Evolutionary conservation across 2,113 vertebrate genomes (phyloP).

Genomic region (Dendrocopos noguchii): DNA sequence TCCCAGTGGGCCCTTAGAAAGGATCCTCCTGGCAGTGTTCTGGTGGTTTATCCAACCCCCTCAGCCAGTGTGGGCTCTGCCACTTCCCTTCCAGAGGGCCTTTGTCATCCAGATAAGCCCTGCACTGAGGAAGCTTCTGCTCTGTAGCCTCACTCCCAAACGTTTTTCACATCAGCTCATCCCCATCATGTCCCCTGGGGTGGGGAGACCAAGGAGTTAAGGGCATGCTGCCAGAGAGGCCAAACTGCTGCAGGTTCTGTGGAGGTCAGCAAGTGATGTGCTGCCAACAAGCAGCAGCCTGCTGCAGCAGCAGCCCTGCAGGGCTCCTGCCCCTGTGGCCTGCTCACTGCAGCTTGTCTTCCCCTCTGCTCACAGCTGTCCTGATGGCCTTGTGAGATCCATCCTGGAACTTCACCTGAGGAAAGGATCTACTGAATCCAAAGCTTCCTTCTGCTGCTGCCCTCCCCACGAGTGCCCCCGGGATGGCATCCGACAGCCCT

Average conservation of each 20-base stretch:
- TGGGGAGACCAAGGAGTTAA: background rate
- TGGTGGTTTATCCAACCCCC: background rate
- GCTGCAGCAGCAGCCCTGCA: background rate
- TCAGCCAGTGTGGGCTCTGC: background rate
- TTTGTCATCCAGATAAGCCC: slow-evolving; percentile 23
- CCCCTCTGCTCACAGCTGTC: background rate
- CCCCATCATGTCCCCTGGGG: background rate
- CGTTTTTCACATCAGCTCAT: background rate
- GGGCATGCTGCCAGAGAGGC: background rate
- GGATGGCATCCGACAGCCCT: slow-evolving; percentile 88
- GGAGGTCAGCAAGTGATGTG: background rate
- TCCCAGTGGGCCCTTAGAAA: background rate
- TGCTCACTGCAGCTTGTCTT: background rate
- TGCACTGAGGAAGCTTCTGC: background rate
- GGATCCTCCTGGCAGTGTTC: background rate
- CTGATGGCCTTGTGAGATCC: slow-evolving; percentile 66
- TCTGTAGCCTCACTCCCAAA: background rate
- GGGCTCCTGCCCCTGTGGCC: background rate
- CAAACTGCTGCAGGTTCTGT: background rate
- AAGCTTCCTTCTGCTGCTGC: slow-evolving; percentile 5
- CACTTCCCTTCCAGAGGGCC: slow-evolving; percentile 4
- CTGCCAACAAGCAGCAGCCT: background rate
- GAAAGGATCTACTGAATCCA: slow-evolving; percentile 16
- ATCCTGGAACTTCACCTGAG: background rate
- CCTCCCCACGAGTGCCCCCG: background rate